Conservation (phyloP, 1,140 invertebrate genomes). For the Calliphora vicina region DNA sequence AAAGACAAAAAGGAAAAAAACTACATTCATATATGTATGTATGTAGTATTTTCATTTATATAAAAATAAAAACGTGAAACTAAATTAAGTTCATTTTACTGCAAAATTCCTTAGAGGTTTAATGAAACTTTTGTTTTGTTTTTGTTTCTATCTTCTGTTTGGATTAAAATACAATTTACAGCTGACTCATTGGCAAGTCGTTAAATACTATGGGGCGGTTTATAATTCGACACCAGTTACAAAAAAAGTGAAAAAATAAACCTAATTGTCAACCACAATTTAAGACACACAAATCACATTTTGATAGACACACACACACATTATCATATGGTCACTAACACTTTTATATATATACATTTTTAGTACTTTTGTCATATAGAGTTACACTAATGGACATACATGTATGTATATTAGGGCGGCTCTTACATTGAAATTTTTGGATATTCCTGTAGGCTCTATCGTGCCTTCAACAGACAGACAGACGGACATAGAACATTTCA, state of each 20-base stretch:
- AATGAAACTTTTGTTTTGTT: neutral
- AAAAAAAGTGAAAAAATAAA: neutral
- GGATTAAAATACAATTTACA: slow-evolving; percentile 1
- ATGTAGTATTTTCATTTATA: neutral
- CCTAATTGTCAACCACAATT: slow-evolving; percentile 8
- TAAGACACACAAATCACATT: slow-evolving; percentile 16
- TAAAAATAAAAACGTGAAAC: neutral
- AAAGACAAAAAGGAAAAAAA: neutral
- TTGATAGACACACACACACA: neutral
- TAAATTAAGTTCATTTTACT: slow-evolving; percentile 11
- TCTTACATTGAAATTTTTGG: no score
- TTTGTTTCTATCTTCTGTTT: neutral
- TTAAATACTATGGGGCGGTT: neutral
- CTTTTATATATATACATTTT: neutral
- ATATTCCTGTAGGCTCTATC: no score
- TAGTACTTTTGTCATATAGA: neutral
- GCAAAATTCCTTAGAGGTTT: slow-evolving; percentile 12
- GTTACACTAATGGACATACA: neutral
- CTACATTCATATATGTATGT: no score
- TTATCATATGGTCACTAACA: neutral
- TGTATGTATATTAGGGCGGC: no score
- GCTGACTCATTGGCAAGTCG: slow-evolving; percentile 1
- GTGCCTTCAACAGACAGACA: no score
- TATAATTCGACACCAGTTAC: neutral
- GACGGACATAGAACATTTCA: no score